These are phyloP conservation scores for Tetraneura akinire DNA, from an alignment of 1,140 invertebrate genomes.

Conservation along the genomic window DNA sequence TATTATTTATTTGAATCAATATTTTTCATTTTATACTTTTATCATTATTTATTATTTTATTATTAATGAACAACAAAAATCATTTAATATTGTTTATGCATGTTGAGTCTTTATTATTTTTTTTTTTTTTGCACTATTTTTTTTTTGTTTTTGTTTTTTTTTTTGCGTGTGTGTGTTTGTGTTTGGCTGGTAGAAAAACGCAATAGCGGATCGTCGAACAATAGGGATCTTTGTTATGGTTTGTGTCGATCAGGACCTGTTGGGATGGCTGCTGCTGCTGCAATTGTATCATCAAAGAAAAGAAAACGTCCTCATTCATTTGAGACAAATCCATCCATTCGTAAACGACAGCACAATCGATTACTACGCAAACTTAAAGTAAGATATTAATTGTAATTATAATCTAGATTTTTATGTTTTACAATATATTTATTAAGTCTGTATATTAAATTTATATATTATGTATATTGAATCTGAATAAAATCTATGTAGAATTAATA, in stretches of 20 bases:
- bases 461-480: too few species aligned
- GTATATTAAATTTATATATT: too few species aligned
- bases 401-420: not conserved
- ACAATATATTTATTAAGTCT: too few species aligned
- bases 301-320: conserved; percentile 93
- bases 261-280: conserved; percentile 93
- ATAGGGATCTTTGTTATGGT: conserved; percentile 53
- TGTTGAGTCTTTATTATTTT: conserved; percentile 44
- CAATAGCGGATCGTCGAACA: conserved; percentile 48
- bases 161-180: conserved; percentile 46
- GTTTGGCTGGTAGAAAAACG: conserved; percentile 52
- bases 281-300: conserved; percentile 94
- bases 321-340: conserved; percentile 95
- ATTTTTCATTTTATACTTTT: not conserved
- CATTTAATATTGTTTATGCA: conserved; percentile 21
- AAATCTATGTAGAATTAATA: too few species aligned
- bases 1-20: not conserved
- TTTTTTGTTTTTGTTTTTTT: conserved; percentile 38
- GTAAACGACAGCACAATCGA: conserved; percentile 94
- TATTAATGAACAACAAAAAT: not conserved
- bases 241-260: conserved; percentile 73
- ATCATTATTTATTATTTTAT: not conserved
- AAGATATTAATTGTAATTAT: conserved; percentile 57
- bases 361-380: conserved; percentile 84
- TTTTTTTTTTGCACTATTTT: conserved; percentile 52